A percentile compares a stretch with the other conserved stretches of the same genome.
Conservation (phyloP, 2,113 vertebrate species). For the Halichoeres trimaculatus region DNA sequence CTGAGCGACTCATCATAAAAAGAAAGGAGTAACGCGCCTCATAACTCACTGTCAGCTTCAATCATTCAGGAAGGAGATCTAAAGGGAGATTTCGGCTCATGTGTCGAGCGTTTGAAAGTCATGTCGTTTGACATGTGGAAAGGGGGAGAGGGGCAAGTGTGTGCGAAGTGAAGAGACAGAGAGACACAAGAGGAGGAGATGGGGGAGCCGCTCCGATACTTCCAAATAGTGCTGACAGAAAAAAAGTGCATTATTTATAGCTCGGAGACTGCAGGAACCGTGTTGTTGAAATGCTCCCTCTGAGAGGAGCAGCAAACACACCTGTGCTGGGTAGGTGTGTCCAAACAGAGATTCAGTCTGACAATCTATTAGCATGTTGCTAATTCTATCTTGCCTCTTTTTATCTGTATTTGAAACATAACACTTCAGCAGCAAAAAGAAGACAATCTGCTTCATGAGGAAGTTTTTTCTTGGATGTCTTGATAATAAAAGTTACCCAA, state of each 20-base stretch:
- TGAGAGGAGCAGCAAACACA: too few relatives aligned
- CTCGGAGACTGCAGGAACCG: slow-evolving; percentile 19
- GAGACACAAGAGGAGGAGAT: neutral
- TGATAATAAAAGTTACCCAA: slow-evolving; percentile 3
- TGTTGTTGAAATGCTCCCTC: neutral
- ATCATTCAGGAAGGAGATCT: slow-evolving; percentile 37
- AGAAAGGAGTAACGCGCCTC: slow-evolving; percentile 25
- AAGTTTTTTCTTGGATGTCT: neutral
- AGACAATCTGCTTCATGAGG: too few relatives aligned
- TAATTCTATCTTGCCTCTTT: too few relatives aligned
- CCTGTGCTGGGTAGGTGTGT: too few relatives aligned
- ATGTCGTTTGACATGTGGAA: slow-evolving; percentile 37
- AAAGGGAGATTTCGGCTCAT: slow-evolving; percentile 35
- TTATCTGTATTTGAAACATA: too few relatives aligned
- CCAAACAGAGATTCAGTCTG: too few relatives aligned
- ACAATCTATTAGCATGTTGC: too few relatives aligned
- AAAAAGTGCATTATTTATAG: slow-evolving; percentile 49
- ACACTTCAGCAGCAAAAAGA: too few relatives aligned
- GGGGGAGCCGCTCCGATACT: slow-evolving; percentile 36
- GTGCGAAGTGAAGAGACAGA: neutral
- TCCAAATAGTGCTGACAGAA: slow-evolving; percentile 44
- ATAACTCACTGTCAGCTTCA: slow-evolving; percentile 42
- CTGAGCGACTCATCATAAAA: slow-evolving; percentile 35
- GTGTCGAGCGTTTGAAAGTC: slow-evolving; percentile 45
- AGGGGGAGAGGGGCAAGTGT: neutral